Evolutionary conservation across 2,888 invertebrate genomes (phyloP).

Genomic region (Limnephilus lunatus): DNA sequence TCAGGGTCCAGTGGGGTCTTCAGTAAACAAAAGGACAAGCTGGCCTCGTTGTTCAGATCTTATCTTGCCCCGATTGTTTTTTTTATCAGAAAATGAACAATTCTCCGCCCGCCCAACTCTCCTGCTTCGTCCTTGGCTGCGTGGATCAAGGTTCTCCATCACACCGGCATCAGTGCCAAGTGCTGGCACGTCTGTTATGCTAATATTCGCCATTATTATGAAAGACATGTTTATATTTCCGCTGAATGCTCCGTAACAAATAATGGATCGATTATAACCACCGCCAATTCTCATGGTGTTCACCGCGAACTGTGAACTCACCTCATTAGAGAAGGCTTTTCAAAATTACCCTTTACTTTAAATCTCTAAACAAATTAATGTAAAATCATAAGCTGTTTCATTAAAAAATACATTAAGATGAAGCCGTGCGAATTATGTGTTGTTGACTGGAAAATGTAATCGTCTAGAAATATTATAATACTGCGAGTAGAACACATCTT

Average conservation of each 20-base stretch:
- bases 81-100: conserved; percentile 30
- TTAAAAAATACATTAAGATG: background rate
- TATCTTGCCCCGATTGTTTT: conserved; percentile 22
- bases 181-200: background rate
- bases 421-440: no score
- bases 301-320: background rate
- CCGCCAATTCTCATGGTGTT: background rate
- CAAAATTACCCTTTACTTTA: background rate
- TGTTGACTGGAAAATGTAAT: no score
- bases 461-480: no score
- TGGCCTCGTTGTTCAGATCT: conserved; percentile 25
- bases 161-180: background rate
- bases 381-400: no score
- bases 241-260: conserved; percentile 31
- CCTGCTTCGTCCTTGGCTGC: conserved; percentile 17
- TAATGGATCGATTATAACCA: conserved; percentile 29
- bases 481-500: no score
- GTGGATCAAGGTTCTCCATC: conserved; percentile 17
- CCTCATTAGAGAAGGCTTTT: background rate
- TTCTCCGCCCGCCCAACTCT: background rate
- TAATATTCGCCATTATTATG: conserved; percentile 38
- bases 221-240: background rate
- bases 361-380: background rate
- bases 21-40: conserved; percentile 40
- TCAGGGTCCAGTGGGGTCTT: conserved; percentile 40